These are phyloP conservation scores for Catocala nupta DNA, from an alignment of 2,888 invertebrate genomes.

Conservation along the genomic window DNA sequence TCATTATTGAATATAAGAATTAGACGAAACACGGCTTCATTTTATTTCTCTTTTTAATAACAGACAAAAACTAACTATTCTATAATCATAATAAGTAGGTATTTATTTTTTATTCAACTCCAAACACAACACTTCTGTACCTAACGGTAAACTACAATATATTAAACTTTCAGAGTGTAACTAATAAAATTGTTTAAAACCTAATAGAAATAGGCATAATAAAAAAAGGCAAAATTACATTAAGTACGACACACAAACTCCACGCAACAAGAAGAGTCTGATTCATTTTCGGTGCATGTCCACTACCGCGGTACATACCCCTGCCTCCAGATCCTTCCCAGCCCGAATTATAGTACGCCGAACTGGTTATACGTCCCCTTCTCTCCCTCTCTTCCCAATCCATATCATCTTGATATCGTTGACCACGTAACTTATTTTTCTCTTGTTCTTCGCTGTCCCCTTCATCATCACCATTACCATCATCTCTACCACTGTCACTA, in stretches of 20 bases:
- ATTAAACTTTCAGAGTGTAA: too few species aligned
- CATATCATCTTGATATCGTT: neutral
- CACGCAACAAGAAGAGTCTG: neutral
- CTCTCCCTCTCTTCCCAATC: slow-evolving; percentile 22
- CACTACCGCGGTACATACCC: neutral
- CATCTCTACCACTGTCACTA: neutral
- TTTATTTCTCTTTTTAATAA: too few species aligned
- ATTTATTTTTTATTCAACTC: too few species aligned
- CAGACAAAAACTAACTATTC: too few species aligned
- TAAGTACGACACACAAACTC: neutral
- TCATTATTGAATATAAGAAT: too few species aligned
- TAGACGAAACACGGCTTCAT: too few species aligned
- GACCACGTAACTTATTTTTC: neutral
- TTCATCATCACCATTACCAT: neutral
- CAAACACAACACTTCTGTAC: too few species aligned
- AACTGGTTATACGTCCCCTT: slow-evolving; percentile 14
- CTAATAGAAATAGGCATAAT: too few species aligned
- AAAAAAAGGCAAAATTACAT: too few species aligned
- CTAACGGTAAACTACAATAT: too few species aligned
- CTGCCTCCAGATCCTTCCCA: neutral
- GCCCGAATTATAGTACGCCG: slow-evolving; percentile 2
- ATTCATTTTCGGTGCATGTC: neutral
- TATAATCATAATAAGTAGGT: too few species aligned
- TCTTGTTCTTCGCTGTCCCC: neutral
- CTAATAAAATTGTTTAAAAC: too few species aligned